A percentile compares a stretch with the other conserved stretches of the same genome.
Conservation (phyloP, 2,888 invertebrate genomes). For the Sarcophaga rosellei region DNA sequence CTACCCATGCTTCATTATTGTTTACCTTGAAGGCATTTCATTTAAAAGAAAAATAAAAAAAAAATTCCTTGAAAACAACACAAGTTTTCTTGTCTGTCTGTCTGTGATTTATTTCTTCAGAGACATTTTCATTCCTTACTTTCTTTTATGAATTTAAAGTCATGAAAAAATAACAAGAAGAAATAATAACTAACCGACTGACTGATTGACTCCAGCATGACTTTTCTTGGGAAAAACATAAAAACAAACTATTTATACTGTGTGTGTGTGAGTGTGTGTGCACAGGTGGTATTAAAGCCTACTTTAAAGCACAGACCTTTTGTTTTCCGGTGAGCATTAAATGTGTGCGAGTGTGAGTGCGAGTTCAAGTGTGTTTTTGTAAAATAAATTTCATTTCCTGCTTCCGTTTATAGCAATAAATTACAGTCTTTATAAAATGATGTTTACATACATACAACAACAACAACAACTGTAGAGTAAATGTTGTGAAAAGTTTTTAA, state of each 20-base stretch:
- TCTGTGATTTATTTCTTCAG: neutral
- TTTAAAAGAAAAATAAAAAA: too few relatives aligned
- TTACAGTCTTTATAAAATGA: neutral
- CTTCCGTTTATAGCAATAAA: constrained; percentile 4
- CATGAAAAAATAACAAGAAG: neutral
- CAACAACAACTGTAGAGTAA: too few relatives aligned
- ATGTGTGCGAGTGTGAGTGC: neutral
- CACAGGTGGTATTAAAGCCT: neutral
- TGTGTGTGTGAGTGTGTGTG: too few relatives aligned
- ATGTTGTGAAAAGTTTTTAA: too few relatives aligned
- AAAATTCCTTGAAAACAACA: too few relatives aligned
- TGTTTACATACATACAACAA: neutral
- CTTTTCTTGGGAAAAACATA: neutral
- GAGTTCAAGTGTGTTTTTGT: neutral
- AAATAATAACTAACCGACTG: neutral
- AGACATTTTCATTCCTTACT: neutral
- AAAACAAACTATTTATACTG: neutral
- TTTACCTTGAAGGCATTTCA: too few relatives aligned
- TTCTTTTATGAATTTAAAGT: neutral
- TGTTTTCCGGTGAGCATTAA: too few relatives aligned
- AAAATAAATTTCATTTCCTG: constrained; percentile 14
- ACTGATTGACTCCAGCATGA: neutral
- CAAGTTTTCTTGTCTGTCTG: neutral
- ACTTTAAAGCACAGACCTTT: neutral
- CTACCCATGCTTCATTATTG: too few relatives aligned